These are phyloP conservation scores for Drosophila colorata DNA, from an alignment of 2,888 invertebrate species.

Conservation along the genomic window DNA sequence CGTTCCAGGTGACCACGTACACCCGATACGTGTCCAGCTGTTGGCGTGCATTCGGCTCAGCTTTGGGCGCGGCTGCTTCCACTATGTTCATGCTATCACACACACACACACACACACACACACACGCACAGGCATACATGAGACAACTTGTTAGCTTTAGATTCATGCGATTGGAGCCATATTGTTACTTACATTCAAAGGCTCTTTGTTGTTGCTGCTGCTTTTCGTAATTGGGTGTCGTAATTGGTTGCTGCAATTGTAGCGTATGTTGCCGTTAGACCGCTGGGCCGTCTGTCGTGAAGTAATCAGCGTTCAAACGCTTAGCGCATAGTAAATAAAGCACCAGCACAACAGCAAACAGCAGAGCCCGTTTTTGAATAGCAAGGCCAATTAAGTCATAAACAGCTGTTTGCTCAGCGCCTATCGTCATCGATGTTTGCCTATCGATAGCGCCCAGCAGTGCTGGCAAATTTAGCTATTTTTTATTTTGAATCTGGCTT, in stretches of 20 bases:
- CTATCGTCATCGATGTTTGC: slow-evolving; percentile 19
- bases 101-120: slow-evolving; percentile 16
- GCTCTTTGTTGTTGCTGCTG: slow-evolving; percentile 3
- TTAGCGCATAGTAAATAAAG: slow-evolving; percentile 55
- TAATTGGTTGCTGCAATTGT: slow-evolving; percentile 29
- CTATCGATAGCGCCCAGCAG: slow-evolving; percentile 4
- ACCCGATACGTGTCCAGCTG: slow-evolving; percentile 86
- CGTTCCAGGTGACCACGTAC: slow-evolving; percentile 96
- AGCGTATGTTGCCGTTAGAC: slow-evolving; percentile 4
- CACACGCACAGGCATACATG: too few species aligned
- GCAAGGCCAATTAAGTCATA: slow-evolving; percentile 47
- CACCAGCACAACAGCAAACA: slow-evolving; percentile 19
- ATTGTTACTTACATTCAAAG: slow-evolving; percentile 44
- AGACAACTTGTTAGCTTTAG: slow-evolving; percentile 25
- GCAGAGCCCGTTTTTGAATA: slow-evolving; percentile 43
- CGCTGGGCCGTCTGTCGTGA: slow-evolving; percentile 15
- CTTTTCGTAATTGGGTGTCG: slow-evolving; percentile 34
- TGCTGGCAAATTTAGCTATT: neutral
- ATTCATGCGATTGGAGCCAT: slow-evolving; percentile 9
- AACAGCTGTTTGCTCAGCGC: slow-evolving; percentile 37
- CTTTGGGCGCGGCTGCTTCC: slow-evolving; percentile 46
- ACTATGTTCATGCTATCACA: slow-evolving; percentile 44
- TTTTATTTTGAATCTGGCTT: neutral
- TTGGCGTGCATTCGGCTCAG: slow-evolving; percentile 46
- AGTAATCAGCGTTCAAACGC: slow-evolving; percentile 47